Percentiles rank a stretch among this genome's conserved stretches.
phyloP scores from a whole-genome alignment of 2,888 invertebrate species.

The Tortricodes alternella region DNA sequence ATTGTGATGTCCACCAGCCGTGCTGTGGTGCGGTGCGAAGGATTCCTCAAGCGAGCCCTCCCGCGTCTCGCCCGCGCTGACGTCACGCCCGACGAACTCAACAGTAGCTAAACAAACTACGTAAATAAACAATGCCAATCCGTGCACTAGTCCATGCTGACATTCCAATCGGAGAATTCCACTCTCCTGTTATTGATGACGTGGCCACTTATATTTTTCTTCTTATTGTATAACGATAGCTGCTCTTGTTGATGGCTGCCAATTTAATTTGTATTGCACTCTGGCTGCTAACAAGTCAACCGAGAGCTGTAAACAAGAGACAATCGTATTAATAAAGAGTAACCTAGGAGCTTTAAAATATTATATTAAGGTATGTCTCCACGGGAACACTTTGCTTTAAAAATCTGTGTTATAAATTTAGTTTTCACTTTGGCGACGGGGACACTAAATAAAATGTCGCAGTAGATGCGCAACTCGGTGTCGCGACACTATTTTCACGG shows the following conservation, averaged over 20 bases:
- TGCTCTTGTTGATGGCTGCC: slow-evolving; percentile 71
- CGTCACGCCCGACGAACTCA: slow-evolving; percentile 59
- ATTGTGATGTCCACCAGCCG: slow-evolving; percentile 48
- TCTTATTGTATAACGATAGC: slow-evolving; percentile 45
- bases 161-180: slow-evolving; percentile 47
- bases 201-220: slow-evolving; percentile 12
- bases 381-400: too few species aligned
- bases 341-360: too few species aligned
- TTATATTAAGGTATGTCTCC: too few species aligned
- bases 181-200: slow-evolving; percentile 37
- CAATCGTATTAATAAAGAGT: background rate
- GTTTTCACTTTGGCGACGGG: too few species aligned
- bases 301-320: slow-evolving; percentile 58
- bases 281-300: slow-evolving; percentile 61
- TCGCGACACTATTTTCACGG: too few species aligned
- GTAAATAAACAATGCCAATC: slow-evolving; percentile 60
- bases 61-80: slow-evolving; percentile 19
- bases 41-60: too few species aligned
- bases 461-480: too few species aligned
- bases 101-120: slow-evolving; percentile 62
- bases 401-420: too few species aligned
- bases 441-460: too few species aligned
- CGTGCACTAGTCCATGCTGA: slow-evolving; percentile 69
- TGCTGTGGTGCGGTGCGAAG: too few species aligned
- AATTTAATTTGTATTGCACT: slow-evolving; percentile 60